Base-by-base conservation (phyloP, 53 echinoderm and acorn worm species). In the Patiria pectinifera region DNA sequence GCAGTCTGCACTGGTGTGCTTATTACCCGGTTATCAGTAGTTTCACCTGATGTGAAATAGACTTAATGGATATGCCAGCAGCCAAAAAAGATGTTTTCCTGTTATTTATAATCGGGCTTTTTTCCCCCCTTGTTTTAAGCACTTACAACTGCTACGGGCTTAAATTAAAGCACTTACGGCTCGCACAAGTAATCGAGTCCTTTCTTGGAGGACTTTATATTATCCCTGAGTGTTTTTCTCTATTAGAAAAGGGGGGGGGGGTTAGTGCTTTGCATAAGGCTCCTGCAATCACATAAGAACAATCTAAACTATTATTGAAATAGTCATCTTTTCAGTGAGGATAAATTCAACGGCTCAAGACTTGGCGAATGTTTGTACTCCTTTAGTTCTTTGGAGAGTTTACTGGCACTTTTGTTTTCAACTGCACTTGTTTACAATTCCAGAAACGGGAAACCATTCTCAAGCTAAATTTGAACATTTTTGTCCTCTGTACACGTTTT, bases 31-130 rank as follows among this genome's bases (percentile, higher is more conserved):
- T 87, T 87, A 87, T 87, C 24, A 44, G 59, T 46, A 76, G 75
- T 16, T 76, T 48, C 87, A 60, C 76, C 76, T 87, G 58, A 23
- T 61, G 58, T 71, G 44, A 77, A 59, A 76, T 21, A 43, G 12
- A 53, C 78, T 77, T 76, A 87, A 87, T 87, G 87, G 87, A 76
- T 76, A 43, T 59, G 87, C 87, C 87, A 78, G 87, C 35, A 87
- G 87, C 87, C 49, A 87, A 59, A 35, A 53, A 87, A 87, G 87
- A 87, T 87, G 87, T 87, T 59, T 77, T 78, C 77, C 78, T 76
- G 24, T 76, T 87, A 71, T 58, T 87, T 77, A 77, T 87, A 87
- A 78, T 87, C 87, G 76, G 19, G 53, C 44, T n/a, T 87, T 76
- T 78, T 87, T 86, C 85, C 59, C 43, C 11, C 21, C 87, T 87